A percentile compares a stretch with the other conserved stretches of the same genome.
phyloP scores from a whole-genome alignment of 2,888 invertebrate species.

The Cantharis rufa region DNA sequence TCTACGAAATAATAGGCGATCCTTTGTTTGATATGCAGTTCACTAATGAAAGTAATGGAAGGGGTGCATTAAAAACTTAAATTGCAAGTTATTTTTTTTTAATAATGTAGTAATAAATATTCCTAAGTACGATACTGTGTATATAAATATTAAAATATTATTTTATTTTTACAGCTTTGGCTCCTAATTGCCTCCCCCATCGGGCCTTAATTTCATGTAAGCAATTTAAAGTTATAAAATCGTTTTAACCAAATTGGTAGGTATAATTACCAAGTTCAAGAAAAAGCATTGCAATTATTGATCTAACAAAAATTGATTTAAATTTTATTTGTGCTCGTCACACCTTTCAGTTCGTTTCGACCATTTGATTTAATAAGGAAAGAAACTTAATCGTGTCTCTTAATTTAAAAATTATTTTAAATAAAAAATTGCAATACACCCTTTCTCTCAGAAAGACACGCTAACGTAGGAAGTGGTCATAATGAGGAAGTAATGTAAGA shows the following conservation, averaged over 20 bases:
- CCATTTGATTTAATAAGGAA: background rate
- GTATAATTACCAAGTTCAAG: background rate
- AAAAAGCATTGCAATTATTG: background rate
- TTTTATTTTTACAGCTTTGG: background rate
- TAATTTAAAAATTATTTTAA: background rate
- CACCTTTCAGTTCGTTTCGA: background rate
- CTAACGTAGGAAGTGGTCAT: constrained; percentile 50
- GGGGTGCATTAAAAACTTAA: background rate
- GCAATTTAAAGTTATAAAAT: background rate
- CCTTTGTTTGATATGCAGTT: constrained; percentile 2
- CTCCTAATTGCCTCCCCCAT: background rate
- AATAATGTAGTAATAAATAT: background rate
- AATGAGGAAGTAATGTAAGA: constrained; percentile 50
- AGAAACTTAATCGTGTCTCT: background rate
- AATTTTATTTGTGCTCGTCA: background rate
- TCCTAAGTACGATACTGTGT: background rate
- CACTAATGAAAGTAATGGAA: constrained; percentile 1
- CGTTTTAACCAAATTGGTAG: background rate
- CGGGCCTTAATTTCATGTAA: background rate
- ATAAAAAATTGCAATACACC: constrained; percentile 48
- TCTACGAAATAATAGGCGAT: constrained; percentile 12
- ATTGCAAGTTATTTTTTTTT: background rate
- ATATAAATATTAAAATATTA: background rate
- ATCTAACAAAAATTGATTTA: background rate
- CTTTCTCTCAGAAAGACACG: constrained; percentile 49